Percentiles rank a stretch among this genome's conserved stretches.
phyloP scores from a whole-genome alignment of 2,113 vertebrate species.

The Spermophilus dauricus region DNA sequence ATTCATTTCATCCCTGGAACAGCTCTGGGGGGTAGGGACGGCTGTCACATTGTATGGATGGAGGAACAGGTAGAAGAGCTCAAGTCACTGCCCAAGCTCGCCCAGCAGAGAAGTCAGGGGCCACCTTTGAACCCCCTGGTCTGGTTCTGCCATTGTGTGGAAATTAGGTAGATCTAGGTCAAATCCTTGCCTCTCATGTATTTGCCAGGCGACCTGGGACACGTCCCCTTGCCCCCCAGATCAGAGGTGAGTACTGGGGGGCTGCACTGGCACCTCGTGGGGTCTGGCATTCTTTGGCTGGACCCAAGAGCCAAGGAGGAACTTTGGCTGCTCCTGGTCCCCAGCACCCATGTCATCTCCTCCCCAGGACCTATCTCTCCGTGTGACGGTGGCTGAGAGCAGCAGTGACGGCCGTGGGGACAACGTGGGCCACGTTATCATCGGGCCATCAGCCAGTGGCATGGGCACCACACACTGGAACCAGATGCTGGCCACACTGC shows the following conservation, averaged over 20 bases:
- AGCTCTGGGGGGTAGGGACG: too few species aligned
- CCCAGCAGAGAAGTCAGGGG: not conserved
- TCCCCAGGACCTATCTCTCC: conserved; percentile 95
- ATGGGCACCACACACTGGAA: conserved; percentile 99
- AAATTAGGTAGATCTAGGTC: not conserved
- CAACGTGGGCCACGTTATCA: conserved; percentile 97
- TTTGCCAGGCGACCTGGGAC: not conserved
- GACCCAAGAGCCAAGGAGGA: not conserved
- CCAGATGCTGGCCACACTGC: conserved; percentile 98
- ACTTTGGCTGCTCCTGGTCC: not conserved
- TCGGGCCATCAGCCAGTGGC: conserved; percentile 95
- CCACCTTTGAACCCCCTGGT: accelerated
- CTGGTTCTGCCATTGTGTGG: not conserved
- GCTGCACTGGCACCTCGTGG: accelerated
- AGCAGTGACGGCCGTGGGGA: conserved; percentile 94
- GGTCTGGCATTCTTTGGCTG: not conserved
- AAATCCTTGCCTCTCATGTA: not conserved
- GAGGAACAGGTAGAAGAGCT: not conserved
- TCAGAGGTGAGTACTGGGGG: not conserved
- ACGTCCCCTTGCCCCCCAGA: not conserved
- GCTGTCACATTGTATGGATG: not conserved
- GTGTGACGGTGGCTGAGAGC: conserved; percentile 96
- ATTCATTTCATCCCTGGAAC: not conserved
- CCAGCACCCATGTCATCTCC: not conserved
- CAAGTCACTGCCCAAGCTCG: not conserved